These are phyloP conservation scores for Cryptus armator DNA, from an alignment of 2,888 invertebrate genomes.

Conservation along the genomic window DNA sequence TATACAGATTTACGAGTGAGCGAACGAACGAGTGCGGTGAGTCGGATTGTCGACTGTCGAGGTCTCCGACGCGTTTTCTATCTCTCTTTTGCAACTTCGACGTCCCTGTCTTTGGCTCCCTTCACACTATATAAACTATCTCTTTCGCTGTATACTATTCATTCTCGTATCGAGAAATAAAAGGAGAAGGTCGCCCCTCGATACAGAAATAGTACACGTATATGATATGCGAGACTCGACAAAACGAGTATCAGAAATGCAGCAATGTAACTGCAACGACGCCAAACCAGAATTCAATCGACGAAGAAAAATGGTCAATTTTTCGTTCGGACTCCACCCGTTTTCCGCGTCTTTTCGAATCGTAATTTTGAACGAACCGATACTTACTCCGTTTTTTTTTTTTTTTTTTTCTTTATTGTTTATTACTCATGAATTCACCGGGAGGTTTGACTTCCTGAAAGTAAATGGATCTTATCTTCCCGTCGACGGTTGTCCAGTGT, in stretches of 20 bases:
- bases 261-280: not conserved
- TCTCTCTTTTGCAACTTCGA: constrained; percentile 16
- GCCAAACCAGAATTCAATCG: not conserved
- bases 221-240: constrained; percentile 9
- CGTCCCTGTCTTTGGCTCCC: not conserved
- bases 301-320: not conserved
- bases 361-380: not conserved
- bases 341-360: not conserved
- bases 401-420: not conserved
- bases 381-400: constrained; percentile 8
- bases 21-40: constrained; percentile 65
- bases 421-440: not conserved
- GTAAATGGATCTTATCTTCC: constrained; percentile 19
- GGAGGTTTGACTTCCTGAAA: constrained; percentile 36
- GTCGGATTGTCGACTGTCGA: constrained; percentile 65
- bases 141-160: constrained; percentile 40
- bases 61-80: constrained; percentile 49
- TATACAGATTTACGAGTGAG: constrained; percentile 66
- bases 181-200: constrained; percentile 38
- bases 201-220: constrained; percentile 26
- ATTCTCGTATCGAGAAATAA: constrained; percentile 48
- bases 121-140: constrained; percentile 4
- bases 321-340: not conserved
- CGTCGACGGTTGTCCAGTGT: not conserved
- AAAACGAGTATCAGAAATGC: constrained; percentile 17